phyloP scores from a whole-genome alignment of 2,797 vertebrate species.

The Oreortyx pictus region DNA sequence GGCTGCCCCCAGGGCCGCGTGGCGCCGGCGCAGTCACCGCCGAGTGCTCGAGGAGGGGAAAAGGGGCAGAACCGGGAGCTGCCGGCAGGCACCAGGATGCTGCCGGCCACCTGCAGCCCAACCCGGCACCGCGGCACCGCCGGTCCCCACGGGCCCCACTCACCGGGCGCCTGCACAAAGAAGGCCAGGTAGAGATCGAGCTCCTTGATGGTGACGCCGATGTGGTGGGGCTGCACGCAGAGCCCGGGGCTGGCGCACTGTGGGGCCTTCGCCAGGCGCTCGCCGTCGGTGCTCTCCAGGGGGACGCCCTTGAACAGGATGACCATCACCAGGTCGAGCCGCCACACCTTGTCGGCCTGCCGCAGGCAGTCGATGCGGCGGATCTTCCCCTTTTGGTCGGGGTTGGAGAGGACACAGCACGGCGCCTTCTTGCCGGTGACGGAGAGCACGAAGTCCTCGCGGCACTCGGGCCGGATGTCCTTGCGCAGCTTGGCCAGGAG shows the following conservation, averaged over 20 bases:
- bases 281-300: conserved; percentile 97
- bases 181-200: conserved; percentile 98
- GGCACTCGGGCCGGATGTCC: conserved; percentile 96
- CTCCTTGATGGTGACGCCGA: conserved; percentile 97
- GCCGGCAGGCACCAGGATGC: no score
- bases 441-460: conserved; percentile 97
- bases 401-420: conserved; percentile 96
- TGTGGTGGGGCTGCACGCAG: conserved; percentile 97
- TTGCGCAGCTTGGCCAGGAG: conserved; percentile 97
- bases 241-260: conserved; percentile 94
- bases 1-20: no score
- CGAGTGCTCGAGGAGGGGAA: no score
- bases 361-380: conserved; percentile 96
- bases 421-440: conserved; percentile 96
- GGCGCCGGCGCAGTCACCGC: no score
- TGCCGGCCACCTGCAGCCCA: not conserved
- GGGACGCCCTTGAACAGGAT: conserved; percentile 99
- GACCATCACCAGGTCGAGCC: conserved; percentile 98
- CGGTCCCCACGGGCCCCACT: not conserved
- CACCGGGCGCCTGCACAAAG: conserved; percentile 79
- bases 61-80: no score
- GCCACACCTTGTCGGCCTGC: conserved; percentile 98
- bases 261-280: conserved; percentile 92
- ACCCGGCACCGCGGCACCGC: not conserved
- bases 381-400: conserved; percentile 99